A percentile compares a stretch with the other conserved stretches of the same genome.
Evolutionary conservation across 2,797 vertebrate genomes (phyloP).

Genomic region (Melanotaenia parkinsoni): DNA sequence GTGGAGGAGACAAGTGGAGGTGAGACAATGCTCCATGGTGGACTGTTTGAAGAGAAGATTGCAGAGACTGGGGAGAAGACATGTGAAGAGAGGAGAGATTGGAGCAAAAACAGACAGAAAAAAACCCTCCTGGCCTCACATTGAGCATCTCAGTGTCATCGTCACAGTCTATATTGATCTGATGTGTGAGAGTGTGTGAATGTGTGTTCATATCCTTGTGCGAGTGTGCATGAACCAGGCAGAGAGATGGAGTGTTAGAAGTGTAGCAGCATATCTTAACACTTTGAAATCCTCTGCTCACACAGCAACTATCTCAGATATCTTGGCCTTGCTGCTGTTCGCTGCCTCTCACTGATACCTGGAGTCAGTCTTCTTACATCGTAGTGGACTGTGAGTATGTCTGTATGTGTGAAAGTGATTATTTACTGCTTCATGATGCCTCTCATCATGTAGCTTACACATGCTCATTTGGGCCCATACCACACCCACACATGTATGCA

Average conservation of each 20-base stretch:
- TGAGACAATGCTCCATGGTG: conserved; percentile 66
- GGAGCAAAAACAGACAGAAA: conserved; percentile 54
- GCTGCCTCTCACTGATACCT: conserved; percentile 65
- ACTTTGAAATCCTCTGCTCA: conserved; percentile 81
- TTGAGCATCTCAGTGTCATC: conserved; percentile 75
- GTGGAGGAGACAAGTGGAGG: conserved; percentile 69
- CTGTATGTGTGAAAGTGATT: conserved; percentile 51
- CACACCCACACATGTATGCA: conserved; percentile 27
- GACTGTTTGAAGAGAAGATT: conserved; percentile 71
- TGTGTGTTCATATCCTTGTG: conserved; percentile 33
- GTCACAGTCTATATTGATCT: conserved; percentile 76
- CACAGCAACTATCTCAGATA: conserved; percentile 69
- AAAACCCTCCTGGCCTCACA: conserved; percentile 67
- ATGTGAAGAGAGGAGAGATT: conserved; percentile 43
- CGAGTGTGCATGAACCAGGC: conserved; percentile 47
- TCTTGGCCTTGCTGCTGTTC: conserved; percentile 66
- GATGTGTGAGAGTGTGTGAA: conserved; percentile 58
- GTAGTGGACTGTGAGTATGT: conserved; percentile 26
- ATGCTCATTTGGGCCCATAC: conserved; percentile 25
- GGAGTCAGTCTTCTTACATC: conserved; percentile 52
- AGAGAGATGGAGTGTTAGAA: conserved; percentile 63
- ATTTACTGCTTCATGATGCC: conserved; percentile 56
- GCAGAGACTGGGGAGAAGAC: conserved; percentile 46
- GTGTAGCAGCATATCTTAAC: conserved; percentile 70
- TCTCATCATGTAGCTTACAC: conserved; percentile 60